phyloP scores from a whole-genome alignment of 1,140 invertebrate species.

The Achatina immaculata region DNA sequence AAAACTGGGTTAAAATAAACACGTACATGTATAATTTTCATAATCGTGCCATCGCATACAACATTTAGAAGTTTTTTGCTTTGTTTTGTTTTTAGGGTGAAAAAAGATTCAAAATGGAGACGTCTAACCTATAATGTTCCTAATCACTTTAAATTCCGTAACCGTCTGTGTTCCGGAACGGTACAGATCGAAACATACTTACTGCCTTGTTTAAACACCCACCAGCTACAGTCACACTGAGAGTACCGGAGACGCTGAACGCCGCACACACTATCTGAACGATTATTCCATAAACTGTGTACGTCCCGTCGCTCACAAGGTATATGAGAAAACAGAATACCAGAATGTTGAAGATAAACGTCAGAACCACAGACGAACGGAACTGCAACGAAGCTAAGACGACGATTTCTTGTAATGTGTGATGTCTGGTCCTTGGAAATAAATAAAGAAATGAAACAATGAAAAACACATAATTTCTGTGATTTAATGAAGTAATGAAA shows the following conservation, averaged over 20 bases:
- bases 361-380: background rate
- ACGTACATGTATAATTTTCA: too few relatives aligned
- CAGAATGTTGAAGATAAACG: background rate
- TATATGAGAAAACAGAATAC: slow-evolving; percentile 6
- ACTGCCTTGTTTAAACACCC: background rate
- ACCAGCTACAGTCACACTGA: background rate
- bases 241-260: background rate
- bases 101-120: too few relatives aligned
- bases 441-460: background rate
- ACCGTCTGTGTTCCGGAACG: too few relatives aligned
- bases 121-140: too few relatives aligned
- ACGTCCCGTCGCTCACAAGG: background rate
- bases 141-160: too few relatives aligned
- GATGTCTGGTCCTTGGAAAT: background rate
- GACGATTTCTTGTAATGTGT: background rate
- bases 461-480: too few relatives aligned
- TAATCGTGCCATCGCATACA: too few relatives aligned
- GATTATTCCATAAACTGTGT: background rate
- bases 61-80: too few relatives aligned
- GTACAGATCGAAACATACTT: too few relatives aligned
- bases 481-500: too few relatives aligned
- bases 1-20: too few relatives aligned
- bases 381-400: background rate
- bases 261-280: background rate
- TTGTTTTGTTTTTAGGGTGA: too few relatives aligned